phyloP scores from a whole-genome alignment of 2,797 vertebrate species.

The Peromyscus attwateri region DNA sequence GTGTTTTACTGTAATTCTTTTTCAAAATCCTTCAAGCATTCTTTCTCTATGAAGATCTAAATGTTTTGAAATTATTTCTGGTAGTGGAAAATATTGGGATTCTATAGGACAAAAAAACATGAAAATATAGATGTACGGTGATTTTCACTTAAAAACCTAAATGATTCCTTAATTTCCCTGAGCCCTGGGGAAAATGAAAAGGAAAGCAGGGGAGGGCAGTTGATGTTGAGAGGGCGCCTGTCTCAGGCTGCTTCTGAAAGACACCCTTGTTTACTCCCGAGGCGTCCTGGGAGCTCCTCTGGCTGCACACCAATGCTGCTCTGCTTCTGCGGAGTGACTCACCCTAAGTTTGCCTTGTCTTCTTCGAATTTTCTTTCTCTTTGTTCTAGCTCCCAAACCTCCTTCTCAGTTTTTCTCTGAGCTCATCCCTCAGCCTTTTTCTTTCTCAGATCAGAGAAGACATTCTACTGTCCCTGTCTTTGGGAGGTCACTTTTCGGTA shows the following conservation, averaged over 20 bases:
- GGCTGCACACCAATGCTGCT: constrained; percentile 22
- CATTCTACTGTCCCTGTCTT: not conserved
- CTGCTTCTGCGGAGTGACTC: constrained; percentile 31
- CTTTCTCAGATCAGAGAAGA: not conserved
- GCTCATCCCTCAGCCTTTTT: not conserved
- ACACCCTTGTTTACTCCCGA: constrained; percentile 54
- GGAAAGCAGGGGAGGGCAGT: not conserved
- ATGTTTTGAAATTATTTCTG: constrained; percentile 56
- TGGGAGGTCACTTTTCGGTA: not conserved
- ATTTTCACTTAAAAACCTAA: not conserved
- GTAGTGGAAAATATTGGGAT: constrained; percentile 28
- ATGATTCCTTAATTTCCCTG: constrained; percentile 8
- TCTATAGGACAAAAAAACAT: not conserved
- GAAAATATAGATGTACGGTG: constrained; percentile 46
- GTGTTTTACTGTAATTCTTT: not conserved
- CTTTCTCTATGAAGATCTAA: constrained; percentile 50
- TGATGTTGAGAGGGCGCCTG: constrained; percentile 22
- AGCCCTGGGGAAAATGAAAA: constrained; percentile 30
- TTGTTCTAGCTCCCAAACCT: constrained; percentile 41
- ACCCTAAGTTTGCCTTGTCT: constrained; percentile 28
- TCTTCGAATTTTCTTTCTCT: constrained; percentile 14
- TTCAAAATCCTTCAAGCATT: constrained; percentile 19
- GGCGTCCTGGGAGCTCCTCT: not conserved
- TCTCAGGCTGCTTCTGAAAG: constrained; percentile 71
- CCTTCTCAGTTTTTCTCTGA: not conserved